phyloP scores from a whole-genome alignment of 2,888 invertebrate species.

The Lasioglossum vierecki region DNA sequence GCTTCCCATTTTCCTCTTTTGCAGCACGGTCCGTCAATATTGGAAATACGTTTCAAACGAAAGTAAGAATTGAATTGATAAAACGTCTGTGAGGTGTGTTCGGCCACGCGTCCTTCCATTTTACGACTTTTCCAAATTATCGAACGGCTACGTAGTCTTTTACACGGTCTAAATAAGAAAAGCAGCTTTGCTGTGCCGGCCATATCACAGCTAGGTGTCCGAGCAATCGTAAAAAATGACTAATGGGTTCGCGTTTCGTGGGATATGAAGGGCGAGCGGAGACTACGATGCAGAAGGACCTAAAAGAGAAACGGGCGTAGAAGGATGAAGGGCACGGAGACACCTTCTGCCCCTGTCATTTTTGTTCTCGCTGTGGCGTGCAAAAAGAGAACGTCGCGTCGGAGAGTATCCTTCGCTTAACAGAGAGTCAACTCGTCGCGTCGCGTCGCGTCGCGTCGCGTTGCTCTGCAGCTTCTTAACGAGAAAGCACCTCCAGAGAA shows the following conservation, averaged over 20 bases:
- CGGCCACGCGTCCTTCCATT: not conserved
- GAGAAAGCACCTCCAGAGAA: slow-evolving; percentile 54
- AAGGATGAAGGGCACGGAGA: too few relatives aligned
- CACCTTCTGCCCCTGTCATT: slow-evolving; percentile 20
- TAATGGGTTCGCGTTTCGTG: not conserved
- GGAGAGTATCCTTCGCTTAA: slow-evolving; percentile 44
- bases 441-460: slow-evolving; percentile 31
- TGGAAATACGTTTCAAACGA: not conserved
- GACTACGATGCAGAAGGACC: not conserved
- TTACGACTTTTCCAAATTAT: not conserved
- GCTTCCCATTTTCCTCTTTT: not conserved
- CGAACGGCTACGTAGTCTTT: too few relatives aligned
- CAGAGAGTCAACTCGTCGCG: slow-evolving; percentile 44
- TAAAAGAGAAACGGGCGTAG: not conserved
- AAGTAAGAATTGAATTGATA: not conserved
- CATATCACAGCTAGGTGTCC: not conserved
- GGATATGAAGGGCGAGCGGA: not conserved
- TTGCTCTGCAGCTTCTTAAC: slow-evolving; percentile 59
- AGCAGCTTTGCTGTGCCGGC: not conserved
- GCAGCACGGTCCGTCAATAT: not conserved
- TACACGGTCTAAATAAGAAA: too few relatives aligned
- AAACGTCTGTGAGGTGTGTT: not conserved
- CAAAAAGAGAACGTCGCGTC: not conserved
- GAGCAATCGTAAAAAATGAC: not conserved
- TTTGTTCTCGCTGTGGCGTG: slow-evolving; percentile 4